phyloP scores from a whole-genome alignment of 1,140 invertebrate species.

The Lepidostoma basale region DNA sequence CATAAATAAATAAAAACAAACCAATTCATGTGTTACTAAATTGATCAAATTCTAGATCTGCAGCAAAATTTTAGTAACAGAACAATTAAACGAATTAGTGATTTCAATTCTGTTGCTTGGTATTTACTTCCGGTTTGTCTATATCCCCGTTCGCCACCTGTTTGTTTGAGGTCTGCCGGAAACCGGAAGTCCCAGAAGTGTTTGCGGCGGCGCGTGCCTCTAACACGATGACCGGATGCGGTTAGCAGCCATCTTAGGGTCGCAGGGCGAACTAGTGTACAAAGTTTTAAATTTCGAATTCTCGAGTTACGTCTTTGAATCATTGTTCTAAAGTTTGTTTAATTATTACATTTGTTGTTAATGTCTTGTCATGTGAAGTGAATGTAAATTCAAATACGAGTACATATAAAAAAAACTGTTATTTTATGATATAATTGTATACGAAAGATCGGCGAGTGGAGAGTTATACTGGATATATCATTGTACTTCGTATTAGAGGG shows the following conservation, averaged over 20 bases:
- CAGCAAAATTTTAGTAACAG: background rate
- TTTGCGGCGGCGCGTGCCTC: conserved; percentile 5
- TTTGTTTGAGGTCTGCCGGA: background rate
- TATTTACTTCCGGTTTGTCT: no score
- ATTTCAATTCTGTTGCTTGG: no score
- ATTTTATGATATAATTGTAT: background rate
- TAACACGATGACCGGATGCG: conserved; percentile 11
- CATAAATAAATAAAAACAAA: background rate
- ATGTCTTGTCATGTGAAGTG: background rate
- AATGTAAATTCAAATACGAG: background rate
- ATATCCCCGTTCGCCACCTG: background rate
- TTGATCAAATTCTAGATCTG: background rate
- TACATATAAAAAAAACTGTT: background rate
- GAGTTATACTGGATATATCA: background rate
- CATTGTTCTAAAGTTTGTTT: background rate
- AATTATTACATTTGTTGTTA: background rate
- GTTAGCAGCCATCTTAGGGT: conserved; percentile 17
- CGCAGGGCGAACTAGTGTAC: background rate
- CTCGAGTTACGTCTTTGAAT: background rate
- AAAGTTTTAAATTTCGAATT: background rate
- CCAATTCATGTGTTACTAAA: background rate
- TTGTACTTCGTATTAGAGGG: no score
- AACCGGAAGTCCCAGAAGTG: background rate
- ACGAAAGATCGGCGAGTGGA: background rate
- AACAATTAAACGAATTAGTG: no score